A percentile compares a stretch with the other conserved stretches of the same genome.
Conservation (phyloP, 2,113 vertebrate genomes). For the Oreochromis tanganicae region DNA sequence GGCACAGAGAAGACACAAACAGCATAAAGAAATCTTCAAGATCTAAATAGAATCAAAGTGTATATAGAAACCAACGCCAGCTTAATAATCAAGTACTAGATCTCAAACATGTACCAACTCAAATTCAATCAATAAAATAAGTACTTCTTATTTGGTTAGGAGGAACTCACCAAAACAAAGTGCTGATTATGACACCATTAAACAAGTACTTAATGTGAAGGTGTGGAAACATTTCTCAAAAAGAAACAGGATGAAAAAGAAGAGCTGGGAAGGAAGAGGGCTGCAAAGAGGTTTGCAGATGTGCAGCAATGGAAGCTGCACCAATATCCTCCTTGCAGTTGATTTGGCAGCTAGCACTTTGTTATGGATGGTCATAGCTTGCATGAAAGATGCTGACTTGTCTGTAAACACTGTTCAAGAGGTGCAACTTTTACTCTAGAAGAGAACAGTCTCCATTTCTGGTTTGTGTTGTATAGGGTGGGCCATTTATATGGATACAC, state of each 20-base stretch:
- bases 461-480: not conserved
- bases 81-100: not conserved
- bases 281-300: not conserved
- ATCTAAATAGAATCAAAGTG: not conserved
- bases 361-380: accelerated
- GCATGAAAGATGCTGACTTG: not conserved
- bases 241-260: accelerated
- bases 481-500: too few relatives aligned
- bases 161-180: not conserved
- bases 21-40: not conserved
- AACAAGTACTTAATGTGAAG: not conserved
- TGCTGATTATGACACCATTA: not conserved
- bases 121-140: not conserved
- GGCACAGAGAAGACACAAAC: not conserved
- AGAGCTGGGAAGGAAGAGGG: accelerated
- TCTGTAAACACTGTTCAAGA: not conserved
- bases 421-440: not conserved
- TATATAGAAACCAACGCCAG: not conserved
- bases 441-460: accelerated
- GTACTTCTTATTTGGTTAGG: not conserved
- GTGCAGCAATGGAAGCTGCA: not conserved
- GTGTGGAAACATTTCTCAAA: not conserved
- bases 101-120: not conserved
- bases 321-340: not conserved
- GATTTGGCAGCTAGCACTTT: not conserved